These are phyloP conservation scores for Drosophila virilis DNA, from an alignment of 1,140 invertebrate genomes.

Conservation along the genomic window DNA sequence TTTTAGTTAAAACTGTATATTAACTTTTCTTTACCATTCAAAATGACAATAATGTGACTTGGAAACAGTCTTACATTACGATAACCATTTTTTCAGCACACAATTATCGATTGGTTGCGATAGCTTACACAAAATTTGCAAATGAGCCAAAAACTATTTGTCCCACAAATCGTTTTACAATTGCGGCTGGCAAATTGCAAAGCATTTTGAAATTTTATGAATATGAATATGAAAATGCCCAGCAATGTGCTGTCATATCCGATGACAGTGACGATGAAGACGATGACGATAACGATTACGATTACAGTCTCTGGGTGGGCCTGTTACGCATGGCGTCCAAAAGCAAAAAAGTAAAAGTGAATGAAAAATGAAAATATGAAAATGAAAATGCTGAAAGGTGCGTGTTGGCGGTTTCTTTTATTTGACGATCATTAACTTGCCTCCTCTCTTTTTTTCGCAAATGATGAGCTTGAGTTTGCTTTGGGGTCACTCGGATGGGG, in stretches of 20 bases:
- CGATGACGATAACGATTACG: background rate
- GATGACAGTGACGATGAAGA: no score
- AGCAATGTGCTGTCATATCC: background rate
- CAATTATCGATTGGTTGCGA: background rate
- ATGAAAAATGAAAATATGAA: slow-evolving; percentile 18
- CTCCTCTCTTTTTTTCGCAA: background rate
- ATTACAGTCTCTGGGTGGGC: slow-evolving; percentile 1
- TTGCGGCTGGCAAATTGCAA: background rate
- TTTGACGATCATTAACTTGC: slow-evolving; percentile 20
- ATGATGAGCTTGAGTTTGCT: slow-evolving; percentile 5
- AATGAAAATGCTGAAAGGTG: slow-evolving; percentile 14
- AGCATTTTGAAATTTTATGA: slow-evolving; percentile 1
- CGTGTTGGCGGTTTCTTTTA: slow-evolving; percentile 22
- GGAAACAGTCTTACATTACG: no score
- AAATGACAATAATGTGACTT: no score
- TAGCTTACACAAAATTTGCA: background rate
- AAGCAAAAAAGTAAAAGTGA: slow-evolving; percentile 19
- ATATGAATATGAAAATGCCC: background rate
- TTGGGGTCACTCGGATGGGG: background rate
- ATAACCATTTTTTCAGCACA: background rate
- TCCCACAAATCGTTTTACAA: background rate
- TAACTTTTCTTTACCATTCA: no score
- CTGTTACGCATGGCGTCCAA: slow-evolving; percentile 6
- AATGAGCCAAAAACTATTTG: background rate
- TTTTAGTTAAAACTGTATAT: no score